A percentile compares a stretch with the other conserved stretches of the same genome.
These are phyloP conservation scores for Myotis planiceps DNA, from an alignment of 2,797 vertebrate genomes.

Conservation along the genomic window DNA sequence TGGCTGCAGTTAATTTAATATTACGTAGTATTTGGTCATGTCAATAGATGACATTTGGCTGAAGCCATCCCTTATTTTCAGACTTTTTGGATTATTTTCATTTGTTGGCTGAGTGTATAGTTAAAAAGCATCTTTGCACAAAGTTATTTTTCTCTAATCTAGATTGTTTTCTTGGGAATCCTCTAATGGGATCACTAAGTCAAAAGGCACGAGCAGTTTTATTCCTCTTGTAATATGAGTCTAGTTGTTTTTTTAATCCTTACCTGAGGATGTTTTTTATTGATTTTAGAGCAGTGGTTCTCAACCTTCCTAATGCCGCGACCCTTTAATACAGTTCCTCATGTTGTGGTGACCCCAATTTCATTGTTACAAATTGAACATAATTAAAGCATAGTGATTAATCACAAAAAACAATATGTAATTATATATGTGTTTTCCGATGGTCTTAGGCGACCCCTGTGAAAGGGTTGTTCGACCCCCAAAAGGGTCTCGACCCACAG, in stretches of 20 bases:
- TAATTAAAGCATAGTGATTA: no score
- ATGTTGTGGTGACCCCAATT: no score
- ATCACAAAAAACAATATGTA: no score
- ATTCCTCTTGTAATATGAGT: not conserved
- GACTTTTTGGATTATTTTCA: slow-evolving; percentile 44
- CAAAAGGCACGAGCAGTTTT: not conserved
- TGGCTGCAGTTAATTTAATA: slow-evolving; percentile 11
- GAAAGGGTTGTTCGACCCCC: no score
- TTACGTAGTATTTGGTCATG: not conserved
- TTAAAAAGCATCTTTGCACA: slow-evolving; percentile 35
- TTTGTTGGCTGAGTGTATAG: not conserved
- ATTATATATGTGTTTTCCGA: no score
- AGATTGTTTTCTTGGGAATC: slow-evolving; percentile 1
- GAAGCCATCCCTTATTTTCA: slow-evolving; percentile 33
- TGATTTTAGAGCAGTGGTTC: no score
- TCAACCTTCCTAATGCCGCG: no score
- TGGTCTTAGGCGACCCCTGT: no score
- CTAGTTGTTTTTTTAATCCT: not conserved
- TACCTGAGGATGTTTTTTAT: no score
- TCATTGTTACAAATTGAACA: no score
- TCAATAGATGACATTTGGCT: slow-evolving; percentile 17
- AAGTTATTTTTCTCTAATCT: slow-evolving; percentile 40
- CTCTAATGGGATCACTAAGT: not conserved
- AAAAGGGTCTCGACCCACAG: no score
- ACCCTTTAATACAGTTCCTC: no score